These are phyloP conservation scores for Rhyacichthys aspro DNA, from an alignment of 2,797 vertebrate species.

Conservation along the genomic window DNA sequence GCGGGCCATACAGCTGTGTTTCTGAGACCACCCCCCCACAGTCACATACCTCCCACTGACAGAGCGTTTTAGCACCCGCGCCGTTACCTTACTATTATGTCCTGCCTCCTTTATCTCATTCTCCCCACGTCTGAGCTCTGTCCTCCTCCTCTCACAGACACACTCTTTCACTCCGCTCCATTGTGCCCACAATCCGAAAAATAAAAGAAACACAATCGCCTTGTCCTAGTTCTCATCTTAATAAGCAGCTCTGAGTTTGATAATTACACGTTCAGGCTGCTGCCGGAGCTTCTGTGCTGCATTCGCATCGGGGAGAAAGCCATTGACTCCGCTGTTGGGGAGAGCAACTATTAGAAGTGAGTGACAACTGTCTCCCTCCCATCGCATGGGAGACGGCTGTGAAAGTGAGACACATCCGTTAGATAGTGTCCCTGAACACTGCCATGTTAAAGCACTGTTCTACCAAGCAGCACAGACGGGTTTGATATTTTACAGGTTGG, in stretches of 20 bases:
- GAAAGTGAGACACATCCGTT: constrained; percentile 63
- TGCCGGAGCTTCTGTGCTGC: constrained; percentile 73
- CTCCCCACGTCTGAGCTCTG: constrained; percentile 24
- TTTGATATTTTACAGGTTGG: too few relatives aligned
- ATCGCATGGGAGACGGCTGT: constrained; percentile 53
- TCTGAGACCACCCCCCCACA: too few relatives aligned
- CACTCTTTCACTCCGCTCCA: constrained; percentile 73
- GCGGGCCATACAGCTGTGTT: constrained; percentile 71
- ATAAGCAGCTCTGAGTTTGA: constrained; percentile 81
- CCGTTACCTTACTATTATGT: constrained; percentile 60
- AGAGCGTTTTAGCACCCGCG: constrained; percentile 45
- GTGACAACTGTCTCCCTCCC: constrained; percentile 75
- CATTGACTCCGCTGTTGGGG: constrained; percentile 73
- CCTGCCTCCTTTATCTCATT: constrained; percentile 50
- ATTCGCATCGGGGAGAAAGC: constrained; percentile 72
- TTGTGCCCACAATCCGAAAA: constrained; percentile 73
- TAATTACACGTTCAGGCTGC: constrained; percentile 80
- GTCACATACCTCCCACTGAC: constrained; percentile 57
- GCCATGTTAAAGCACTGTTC: too few relatives aligned
- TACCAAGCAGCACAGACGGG: too few relatives aligned
- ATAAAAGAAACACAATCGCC: constrained; percentile 73
- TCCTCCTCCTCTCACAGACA: constrained; percentile 66
- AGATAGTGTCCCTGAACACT: too few relatives aligned
- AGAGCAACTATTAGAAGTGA: constrained; percentile 69
- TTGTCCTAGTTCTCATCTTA: constrained; percentile 77